phyloP scores from a whole-genome alignment of 2,888 invertebrate species.

The Drosophila cognata region DNA sequence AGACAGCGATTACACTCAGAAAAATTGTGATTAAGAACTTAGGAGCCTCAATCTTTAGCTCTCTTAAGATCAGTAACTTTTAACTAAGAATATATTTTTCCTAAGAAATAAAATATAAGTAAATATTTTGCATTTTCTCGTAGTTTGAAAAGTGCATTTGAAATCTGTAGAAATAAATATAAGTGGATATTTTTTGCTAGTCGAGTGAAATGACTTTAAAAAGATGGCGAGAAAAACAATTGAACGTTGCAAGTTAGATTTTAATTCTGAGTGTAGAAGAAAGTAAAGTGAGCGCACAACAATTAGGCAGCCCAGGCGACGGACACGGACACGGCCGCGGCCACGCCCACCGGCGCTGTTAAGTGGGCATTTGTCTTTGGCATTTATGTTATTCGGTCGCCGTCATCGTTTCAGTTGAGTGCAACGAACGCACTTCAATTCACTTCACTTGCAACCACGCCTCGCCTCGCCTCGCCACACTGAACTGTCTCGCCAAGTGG shows the following conservation, averaged over 20 bases:
- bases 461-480: not conserved
- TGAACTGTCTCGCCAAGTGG: constrained; percentile 28
- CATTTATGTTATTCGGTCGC: constrained; percentile 57
- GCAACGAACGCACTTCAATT: constrained; percentile 65
- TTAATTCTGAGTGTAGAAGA: constrained; percentile 2
- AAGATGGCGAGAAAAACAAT: not conserved
- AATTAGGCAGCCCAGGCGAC: constrained; percentile 45
- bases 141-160: too few species aligned
- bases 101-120: too few species aligned
- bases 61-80: too few species aligned
- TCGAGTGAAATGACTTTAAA: not conserved
- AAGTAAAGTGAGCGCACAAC: constrained; percentile 48
- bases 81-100: too few species aligned
- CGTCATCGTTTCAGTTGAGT: constrained; percentile 26
- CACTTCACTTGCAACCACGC: not conserved
- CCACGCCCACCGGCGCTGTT: constrained; percentile 21
- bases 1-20: not conserved
- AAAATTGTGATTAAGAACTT: not conserved
- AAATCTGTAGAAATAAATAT: not conserved
- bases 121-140: too few species aligned
- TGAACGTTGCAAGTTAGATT: not conserved
- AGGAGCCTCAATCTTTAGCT: not conserved
- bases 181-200: not conserved
- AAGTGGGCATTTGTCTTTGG: constrained; percentile 8
- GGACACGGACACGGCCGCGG: constrained; percentile 21